Evolutionary conservation across 2,888 invertebrate species (phyloP).

Genomic region (Tortricodes alternella): DNA sequence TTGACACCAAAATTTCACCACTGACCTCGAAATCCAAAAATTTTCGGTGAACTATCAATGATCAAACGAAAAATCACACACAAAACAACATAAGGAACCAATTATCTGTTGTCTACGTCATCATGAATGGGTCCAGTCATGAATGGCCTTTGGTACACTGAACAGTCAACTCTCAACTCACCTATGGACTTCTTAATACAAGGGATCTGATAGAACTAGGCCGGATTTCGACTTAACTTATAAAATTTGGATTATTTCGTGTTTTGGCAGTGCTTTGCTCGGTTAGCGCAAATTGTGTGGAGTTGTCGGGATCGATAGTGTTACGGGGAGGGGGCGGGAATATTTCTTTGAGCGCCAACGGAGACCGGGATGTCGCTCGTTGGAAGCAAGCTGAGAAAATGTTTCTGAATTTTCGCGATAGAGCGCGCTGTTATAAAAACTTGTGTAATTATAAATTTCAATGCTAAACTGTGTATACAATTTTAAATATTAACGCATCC

Average conservation of each 20-base stretch:
- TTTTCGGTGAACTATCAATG: slow-evolving; percentile 31
- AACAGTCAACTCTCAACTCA: slow-evolving; percentile 8
- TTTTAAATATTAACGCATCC: no score
- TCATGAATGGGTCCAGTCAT: slow-evolving; percentile 51
- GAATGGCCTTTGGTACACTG: slow-evolving; percentile 42
- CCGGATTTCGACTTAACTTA: slow-evolving; percentile 50
- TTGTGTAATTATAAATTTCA: no score
- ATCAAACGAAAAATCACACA: slow-evolving; percentile 39
- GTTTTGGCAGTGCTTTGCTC: slow-evolving; percentile 59
- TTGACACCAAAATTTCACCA: slow-evolving; percentile 40
- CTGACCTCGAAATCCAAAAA: slow-evolving; percentile 41
- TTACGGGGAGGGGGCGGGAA: slow-evolving; percentile 44
- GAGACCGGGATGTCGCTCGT: slow-evolving; percentile 57
- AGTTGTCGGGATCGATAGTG: slow-evolving; percentile 67
- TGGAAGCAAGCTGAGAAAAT: slow-evolving; percentile 39
- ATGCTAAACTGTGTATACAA: no score
- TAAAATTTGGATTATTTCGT: slow-evolving; percentile 52
- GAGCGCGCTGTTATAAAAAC: slow-evolving; percentile 39
- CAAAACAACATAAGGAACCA: slow-evolving; percentile 38
- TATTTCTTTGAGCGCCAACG: slow-evolving; percentile 50
- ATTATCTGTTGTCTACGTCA: slow-evolving; percentile 56
- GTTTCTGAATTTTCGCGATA: slow-evolving; percentile 41
- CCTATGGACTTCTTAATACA: slow-evolving; percentile 5
- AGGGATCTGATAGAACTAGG: slow-evolving; percentile 45
- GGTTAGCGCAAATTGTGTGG: slow-evolving; percentile 67